phyloP scores from a whole-genome alignment of 2,888 invertebrate genomes.

The Leucozona laternaria region DNA sequence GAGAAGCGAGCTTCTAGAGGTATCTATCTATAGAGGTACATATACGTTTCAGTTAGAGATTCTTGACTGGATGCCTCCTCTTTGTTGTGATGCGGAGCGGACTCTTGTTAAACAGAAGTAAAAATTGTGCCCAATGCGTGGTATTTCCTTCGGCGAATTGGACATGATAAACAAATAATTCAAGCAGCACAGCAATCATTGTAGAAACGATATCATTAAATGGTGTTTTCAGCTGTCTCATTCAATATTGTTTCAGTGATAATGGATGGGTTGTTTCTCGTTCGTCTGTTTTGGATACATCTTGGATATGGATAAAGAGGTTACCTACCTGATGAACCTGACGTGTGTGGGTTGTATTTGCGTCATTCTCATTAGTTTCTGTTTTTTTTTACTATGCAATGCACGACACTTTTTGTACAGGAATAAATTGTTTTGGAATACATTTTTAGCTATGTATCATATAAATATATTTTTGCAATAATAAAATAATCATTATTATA shows the following conservation, averaged over 20 bases:
- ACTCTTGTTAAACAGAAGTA: conserved; percentile 69
- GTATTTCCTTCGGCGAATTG: conserved; percentile 71
- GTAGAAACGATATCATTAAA: conserved; percentile 67
- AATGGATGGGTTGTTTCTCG: conserved; percentile 41
- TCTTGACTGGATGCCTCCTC: conserved; percentile 27
- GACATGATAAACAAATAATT: conserved; percentile 64
- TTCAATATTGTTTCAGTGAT: conserved; percentile 62
- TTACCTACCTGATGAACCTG: too few species aligned
- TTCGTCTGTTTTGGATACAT: neutral
- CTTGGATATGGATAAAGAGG: neutral
- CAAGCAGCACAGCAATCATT: conserved; percentile 57
- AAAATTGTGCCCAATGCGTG: conserved; percentile 68
- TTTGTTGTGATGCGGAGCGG: conserved; percentile 21
- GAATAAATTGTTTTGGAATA: too few species aligned
- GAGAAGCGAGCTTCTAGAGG: conserved; percentile 6
- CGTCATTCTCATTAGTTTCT: neutral
- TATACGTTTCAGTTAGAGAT: conserved; percentile 5
- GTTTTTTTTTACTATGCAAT: too few species aligned
- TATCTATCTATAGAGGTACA: neutral
- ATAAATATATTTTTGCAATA: too few species aligned
- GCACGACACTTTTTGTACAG: too few species aligned
- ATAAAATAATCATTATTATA: too few species aligned
- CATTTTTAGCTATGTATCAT: too few species aligned
- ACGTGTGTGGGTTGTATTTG: neutral
- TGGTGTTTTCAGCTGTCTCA: conserved; percentile 69